Evolutionary conservation across 2,113 vertebrate genomes (phyloP).

Genomic region (Saccopteryx bilineata): DNA sequence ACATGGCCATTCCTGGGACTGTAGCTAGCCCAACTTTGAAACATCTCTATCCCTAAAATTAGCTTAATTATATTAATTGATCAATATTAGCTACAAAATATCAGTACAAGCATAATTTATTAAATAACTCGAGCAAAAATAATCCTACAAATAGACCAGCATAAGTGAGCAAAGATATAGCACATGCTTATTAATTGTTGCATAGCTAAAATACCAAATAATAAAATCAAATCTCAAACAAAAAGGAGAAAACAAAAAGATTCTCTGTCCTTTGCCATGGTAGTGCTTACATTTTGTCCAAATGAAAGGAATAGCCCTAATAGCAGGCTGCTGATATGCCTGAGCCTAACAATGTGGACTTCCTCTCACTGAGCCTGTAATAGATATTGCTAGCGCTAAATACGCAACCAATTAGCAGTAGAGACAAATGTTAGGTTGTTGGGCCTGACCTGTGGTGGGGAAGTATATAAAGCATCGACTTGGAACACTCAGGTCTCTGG

Average conservation of each 20-base stretch:
- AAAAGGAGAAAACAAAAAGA: background rate
- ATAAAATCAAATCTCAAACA: background rate
- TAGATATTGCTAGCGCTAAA: background rate
- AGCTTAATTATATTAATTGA: background rate
- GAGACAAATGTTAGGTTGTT: background rate
- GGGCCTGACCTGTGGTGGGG: too few relatives aligned
- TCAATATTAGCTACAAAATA: constrained; percentile 9
- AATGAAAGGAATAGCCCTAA: background rate
- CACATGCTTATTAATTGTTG: background rate
- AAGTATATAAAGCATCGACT: too few relatives aligned
- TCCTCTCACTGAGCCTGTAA: background rate
- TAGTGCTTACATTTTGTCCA: background rate
- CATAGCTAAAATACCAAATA: background rate
- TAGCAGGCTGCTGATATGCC: background rate
- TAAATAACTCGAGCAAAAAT: background rate
- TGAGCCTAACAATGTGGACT: background rate
- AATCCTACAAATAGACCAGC: background rate
- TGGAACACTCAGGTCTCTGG: too few relatives aligned
- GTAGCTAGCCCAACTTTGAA: background rate
- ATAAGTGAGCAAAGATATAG: background rate
- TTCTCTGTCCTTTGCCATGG: background rate
- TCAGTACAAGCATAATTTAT: background rate
- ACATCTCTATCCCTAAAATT: background rate
- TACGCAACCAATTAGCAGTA: background rate
- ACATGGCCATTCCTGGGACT: background rate